These are phyloP conservation scores for Dipodomys ordii DNA, from an alignment of 2,113 vertebrate species.

Conservation along the genomic window DNA sequence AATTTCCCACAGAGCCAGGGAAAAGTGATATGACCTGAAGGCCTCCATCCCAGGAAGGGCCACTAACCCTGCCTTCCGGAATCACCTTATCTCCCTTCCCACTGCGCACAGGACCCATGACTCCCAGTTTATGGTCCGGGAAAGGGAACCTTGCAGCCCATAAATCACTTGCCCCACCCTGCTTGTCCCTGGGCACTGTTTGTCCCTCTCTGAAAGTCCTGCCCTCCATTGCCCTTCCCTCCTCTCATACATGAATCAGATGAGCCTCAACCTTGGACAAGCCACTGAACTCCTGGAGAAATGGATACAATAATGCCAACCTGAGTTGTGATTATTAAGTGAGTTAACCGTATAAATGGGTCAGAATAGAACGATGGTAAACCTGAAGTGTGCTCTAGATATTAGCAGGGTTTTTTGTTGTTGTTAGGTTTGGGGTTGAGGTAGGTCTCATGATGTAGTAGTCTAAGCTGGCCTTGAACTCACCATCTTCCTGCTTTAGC, in stretches of 20 bases:
- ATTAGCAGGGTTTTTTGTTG: neutral
- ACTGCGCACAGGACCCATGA: neutral
- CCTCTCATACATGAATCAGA: neutral
- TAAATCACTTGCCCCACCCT: constrained; percentile 63
- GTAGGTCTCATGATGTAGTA: neutral
- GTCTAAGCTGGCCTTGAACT: neutral
- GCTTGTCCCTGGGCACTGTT: neutral
- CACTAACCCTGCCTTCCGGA: neutral
- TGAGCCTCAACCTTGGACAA: neutral
- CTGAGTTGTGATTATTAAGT: neutral
- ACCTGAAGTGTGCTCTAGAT: neutral
- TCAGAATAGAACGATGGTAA: neutral
- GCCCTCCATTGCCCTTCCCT: neutral
- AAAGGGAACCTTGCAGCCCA: constrained; percentile 39
- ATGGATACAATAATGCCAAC: neutral
- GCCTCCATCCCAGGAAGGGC: neutral
- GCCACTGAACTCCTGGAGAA: neutral
- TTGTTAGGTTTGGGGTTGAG: too few species aligned
- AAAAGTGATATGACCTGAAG: neutral
- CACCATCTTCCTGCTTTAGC: neutral
- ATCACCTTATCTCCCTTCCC: constrained; percentile 52
- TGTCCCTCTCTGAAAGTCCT: neutral
- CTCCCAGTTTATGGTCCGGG: constrained; percentile 57
- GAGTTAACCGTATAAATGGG: neutral
- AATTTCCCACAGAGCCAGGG: constrained; percentile 60